Base-by-base conservation (phyloP, 1,140 invertebrate genomes). In the Penaeus japonicus region DNA sequence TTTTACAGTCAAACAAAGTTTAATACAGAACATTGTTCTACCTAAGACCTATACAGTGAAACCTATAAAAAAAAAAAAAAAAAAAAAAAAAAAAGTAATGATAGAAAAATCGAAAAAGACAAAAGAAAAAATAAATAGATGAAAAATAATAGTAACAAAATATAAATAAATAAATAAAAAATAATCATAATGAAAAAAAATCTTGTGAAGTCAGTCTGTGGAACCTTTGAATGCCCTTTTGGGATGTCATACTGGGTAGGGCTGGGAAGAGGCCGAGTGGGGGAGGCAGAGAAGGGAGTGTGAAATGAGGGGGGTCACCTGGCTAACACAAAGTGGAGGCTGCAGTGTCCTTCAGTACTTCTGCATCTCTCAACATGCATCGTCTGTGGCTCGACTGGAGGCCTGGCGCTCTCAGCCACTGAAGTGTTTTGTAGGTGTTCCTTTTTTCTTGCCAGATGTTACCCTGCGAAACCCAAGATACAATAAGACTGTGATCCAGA, bases 271-370 rank as follows among this genome's bases (percentile, higher is more conserved):
- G 87, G 54, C 65, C 32, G 22, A 77, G 80, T 32, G 70, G 73
- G 85, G 78, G 62, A 62, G 55, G 65, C 59, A 47, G 55, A 82
- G 80, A 77, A 35, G 87, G 87, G 80, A 59, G 79, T 55, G 70
- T 70, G 59, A 88, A 83, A 83, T 62, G 62, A 62, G 70, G 87
- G 87, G 87, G 57, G 35, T 88, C 87, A 88, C 87, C 87, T 88
- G 87, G 87, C 87, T 88, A 88, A 32, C 53, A 88, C 73, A 88
- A 83, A 84, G 87, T 77, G 65, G 86, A 27, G 65, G 20, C 30
- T n/a, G 73, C 27, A 20, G 73, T 70, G 62, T 30, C 30, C 62
- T 30, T 24, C n/a, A 47, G 47, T 47, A 47, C 47, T 47, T 47
- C 47, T 47, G 47, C 47, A 47, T 47, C 47, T 47, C 47, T 47